Base-by-base conservation (phyloP, 2,888 invertebrate genomes). In the Melanargia galathea region DNA sequence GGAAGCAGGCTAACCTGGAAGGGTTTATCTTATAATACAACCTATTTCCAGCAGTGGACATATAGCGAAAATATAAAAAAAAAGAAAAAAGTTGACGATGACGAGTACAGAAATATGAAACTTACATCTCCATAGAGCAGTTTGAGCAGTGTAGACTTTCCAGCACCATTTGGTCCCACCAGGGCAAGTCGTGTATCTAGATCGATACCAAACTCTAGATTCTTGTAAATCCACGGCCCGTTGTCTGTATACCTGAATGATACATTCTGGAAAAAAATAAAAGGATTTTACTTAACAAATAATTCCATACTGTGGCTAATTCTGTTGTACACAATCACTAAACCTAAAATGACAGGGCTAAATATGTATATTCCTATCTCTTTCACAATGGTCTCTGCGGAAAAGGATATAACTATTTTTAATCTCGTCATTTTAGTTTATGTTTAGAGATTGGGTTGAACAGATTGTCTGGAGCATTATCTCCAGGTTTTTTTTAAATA, bases 191-290 rank as follows among this genome's bases (percentile, higher is more conserved):
- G 93, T 0, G 99, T 99, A 83, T 99, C 99, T 70, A 99, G 92
- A 92, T 99, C 99, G 75, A 99, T 98, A 79, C 99, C 99, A 84
- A 99, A 99, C 87, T 99, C 99, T 63, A 99, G 90, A 84, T 99
- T 96, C 84, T 96, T 98, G 90, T 99, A 99, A 77, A 99, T 99
- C 93, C 93, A 96, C 0, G 98, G 98, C 57, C 95, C 93, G 18
- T 92, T 92, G 18, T 98, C 98, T 66, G 92, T 94, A 85, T 99
- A 99, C 40, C 96, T 94, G 92, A 99, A 99, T 73, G 97, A 97
- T 43, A 99, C 99, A 80, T 99, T 98, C 93, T 95, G 92, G 56
- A 66, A 70, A 16, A 18, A 48, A 49, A 2, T n/a, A 46, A 43
- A 22, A 6, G 1, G 8, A 43, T 18, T 13, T 43, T 8, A 13